Conservation (phyloP, 2,888 invertebrate genomes). For the Lagria hirta region DNA sequence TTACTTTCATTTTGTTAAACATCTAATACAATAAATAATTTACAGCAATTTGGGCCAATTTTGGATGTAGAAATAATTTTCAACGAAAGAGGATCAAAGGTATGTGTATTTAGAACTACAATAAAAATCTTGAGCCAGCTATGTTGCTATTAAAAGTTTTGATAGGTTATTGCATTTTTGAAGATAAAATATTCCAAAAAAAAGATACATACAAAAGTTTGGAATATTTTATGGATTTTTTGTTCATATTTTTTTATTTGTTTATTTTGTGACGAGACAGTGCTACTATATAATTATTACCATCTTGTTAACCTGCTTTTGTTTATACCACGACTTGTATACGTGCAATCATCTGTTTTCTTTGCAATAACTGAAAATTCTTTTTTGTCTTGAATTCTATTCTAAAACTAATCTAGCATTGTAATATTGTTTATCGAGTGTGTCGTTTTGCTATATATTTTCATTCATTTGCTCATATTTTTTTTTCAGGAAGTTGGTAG, state of each 20-base stretch:
- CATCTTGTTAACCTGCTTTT: constrained; percentile 32
- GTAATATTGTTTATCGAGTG: constrained; percentile 36
- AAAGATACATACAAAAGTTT: too few relatives aligned
- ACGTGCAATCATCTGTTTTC: constrained; percentile 29
- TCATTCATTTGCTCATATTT: constrained; percentile 34
- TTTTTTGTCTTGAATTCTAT: constrained; percentile 35
- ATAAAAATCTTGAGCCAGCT: constrained; percentile 45
- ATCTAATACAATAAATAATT: too few relatives aligned
- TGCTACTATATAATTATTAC: constrained; percentile 27
- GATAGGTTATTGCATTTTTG: constrained; percentile 32
- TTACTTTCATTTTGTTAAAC: too few relatives aligned
- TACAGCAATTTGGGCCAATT: constrained; percentile 96
- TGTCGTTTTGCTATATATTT: constrained; percentile 38
- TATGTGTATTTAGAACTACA: constrained; percentile 60
- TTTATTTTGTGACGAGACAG: constrained; percentile 27
- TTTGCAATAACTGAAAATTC: constrained; percentile 39
- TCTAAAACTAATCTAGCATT: constrained; percentile 37
- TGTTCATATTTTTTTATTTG: constrained; percentile 9
- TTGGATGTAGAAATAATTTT: constrained; percentile 99
- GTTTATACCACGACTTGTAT: constrained; percentile 27
- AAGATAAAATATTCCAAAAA: constrained; percentile 21
- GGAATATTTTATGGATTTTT: constrained; percentile 20
- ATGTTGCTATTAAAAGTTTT: constrained; percentile 48
- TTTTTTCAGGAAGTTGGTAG: constrained; percentile 37
- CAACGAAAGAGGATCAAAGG: constrained; percentile 99